A percentile compares a stretch with the other conserved stretches of the same genome.
phyloP scores from a whole-genome alignment of 1,140 invertebrate species.

The Anastrepha ludens region DNA sequence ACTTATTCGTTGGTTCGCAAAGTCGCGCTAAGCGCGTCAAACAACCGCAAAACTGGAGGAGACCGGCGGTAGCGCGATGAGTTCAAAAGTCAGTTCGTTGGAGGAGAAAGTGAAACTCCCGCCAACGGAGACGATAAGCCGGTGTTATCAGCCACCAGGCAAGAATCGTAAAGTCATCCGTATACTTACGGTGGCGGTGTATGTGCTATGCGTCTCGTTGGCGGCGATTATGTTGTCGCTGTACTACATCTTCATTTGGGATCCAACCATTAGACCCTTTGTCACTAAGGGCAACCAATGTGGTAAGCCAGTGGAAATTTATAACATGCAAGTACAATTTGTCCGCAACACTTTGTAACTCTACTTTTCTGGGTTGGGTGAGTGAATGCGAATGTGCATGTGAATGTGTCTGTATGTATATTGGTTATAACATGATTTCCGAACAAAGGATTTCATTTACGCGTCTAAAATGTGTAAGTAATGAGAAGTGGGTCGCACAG shows the following conservation, averaged over 20 bases:
- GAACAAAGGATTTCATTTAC: constrained; percentile 42
- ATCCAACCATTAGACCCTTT: constrained; percentile 78
- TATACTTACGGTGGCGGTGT: constrained; percentile 95
- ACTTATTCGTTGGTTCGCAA: constrained; percentile 27
- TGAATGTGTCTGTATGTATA: constrained; percentile 24
- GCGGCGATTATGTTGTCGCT: constrained; percentile 95
- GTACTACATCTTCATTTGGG: constrained; percentile 97
- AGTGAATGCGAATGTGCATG: not conserved
- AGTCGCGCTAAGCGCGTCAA: not conserved
- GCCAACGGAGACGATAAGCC: constrained; percentile 86
- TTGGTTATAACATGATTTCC: constrained; percentile 31
- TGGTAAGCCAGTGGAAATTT: constrained; percentile 64
- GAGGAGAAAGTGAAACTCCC: constrained; percentile 81
- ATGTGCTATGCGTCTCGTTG: constrained; percentile 95
- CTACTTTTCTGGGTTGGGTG: constrained; percentile 23
- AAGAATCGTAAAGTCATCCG: constrained; percentile 89
- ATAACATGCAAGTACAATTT: constrained; percentile 18
- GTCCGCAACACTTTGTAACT: constrained; percentile 52
- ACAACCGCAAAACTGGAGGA: constrained; percentile 29
- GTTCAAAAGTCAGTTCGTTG: constrained; percentile 74
- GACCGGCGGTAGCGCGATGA: constrained; percentile 61
- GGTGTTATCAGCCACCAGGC: constrained; percentile 81
- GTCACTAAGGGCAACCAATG: constrained; percentile 72
- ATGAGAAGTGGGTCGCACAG: constrained; percentile 35
- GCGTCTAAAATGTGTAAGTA: constrained; percentile 23